Evolutionary conservation across 1,140 invertebrate genomes (phyloP).

Genomic region (Harlomillsia oculata): DNA sequence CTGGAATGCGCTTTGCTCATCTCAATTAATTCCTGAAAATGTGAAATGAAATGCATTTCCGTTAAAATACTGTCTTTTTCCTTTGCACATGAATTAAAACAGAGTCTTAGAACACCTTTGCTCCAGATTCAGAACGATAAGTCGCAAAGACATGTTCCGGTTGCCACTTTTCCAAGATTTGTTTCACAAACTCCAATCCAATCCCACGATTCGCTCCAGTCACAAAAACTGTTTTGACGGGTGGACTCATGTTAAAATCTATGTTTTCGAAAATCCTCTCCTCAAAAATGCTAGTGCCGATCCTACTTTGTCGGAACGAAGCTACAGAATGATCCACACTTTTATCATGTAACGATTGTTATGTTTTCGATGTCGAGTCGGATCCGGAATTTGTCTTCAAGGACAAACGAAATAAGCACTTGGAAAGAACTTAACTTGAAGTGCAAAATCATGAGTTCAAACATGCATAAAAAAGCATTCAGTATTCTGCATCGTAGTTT

Average conservation of each 20-base stretch:
- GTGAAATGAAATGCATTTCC: too few species aligned
- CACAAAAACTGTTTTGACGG: slow-evolving; percentile 68
- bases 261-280: slow-evolving; percentile 44
- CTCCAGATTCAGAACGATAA: slow-evolving; percentile 55
- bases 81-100: too few species aligned
- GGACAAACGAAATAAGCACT: too few species aligned
- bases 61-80: too few species aligned
- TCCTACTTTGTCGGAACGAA: not conserved
- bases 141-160: slow-evolving; percentile 60
- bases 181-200: slow-evolving; percentile 70
- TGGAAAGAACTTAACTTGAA: too few species aligned
- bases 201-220: slow-evolving; percentile 81
- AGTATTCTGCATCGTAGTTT: too few species aligned
- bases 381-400: too few species aligned
- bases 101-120: slow-evolving; percentile 47
- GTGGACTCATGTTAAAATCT: too few species aligned
- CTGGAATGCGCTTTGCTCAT: not conserved
- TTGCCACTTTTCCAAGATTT: slow-evolving; percentile 41
- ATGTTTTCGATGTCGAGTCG: too few species aligned
- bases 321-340: not conserved
- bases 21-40: slow-evolving; percentile 16
- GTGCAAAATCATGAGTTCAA: too few species aligned
- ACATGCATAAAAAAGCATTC: too few species aligned
- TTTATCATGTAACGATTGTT: too few species aligned
- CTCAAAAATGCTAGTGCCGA: not conserved